Base-by-base conservation (phyloP, 37 sponge, comb jelly and placozoan genomes). In the Eunapius fragilis region DNA sequence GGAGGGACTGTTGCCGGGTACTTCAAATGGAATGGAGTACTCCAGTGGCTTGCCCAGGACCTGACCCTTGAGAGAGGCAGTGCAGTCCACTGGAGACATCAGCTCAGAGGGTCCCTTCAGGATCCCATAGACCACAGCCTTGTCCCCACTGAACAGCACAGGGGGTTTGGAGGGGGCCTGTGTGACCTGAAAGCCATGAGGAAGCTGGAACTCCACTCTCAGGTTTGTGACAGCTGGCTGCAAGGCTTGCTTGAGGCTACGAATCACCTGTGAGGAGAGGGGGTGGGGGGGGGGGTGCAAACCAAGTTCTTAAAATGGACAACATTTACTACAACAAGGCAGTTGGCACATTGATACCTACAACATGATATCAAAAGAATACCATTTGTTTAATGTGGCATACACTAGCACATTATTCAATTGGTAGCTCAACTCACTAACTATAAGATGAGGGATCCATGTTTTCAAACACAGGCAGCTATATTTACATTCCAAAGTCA, bases 111-210 rank as follows among this genome's bases (percentile, higher is more conserved):
- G 71, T 75, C 32, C 22, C 75, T 71, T 28, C 45, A 91, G 28
- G 17, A 91, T 34, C 22, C 84, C 91, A 82, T 86, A 91, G 25
- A 83, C 68, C 13, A 86, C 81, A 24, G 72, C 49, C 49, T 81
- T 80, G 24, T 91, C 91, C 36, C 91, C 87, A 71, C 32, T 28
- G 80, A 86, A 91, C 14, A 91, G 31, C 25, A 79, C 49, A 70
- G 91, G 84, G 32, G 87, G 74, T 17, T 76, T 49, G 37, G 77
- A 38, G 10, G 91, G 91, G 47, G 37, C 70, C 27, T 80, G 80
- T n/a, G 67, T 22, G 23, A 34, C 73, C 25, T 35, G 71, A 76
- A 25, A 31, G 70, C 76, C 30, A n/a, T 75, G 45, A n/a, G 69
- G 73, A 7, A 73, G 76, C 24, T 37, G 41, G 80, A 75, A 80